Conservation (phyloP, 2,888 invertebrate genomes). For the Chalcosyrphus nemorum region DNA sequence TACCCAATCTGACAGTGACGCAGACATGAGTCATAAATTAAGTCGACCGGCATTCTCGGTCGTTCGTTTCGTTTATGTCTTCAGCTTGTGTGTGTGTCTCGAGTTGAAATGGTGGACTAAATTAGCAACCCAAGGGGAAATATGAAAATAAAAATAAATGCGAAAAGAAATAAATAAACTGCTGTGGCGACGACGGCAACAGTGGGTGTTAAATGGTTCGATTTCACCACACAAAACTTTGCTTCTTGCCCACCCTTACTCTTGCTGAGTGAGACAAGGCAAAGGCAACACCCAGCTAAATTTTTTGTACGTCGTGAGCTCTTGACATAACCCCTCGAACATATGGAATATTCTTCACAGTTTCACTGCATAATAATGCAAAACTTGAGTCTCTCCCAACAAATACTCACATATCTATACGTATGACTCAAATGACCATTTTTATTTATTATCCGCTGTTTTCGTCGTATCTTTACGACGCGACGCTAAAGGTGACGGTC, state of each 20-base stretch:
- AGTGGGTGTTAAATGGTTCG: conserved; percentile 53
- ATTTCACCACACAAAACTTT: conserved; percentile 36
- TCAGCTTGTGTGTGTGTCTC: conserved; percentile 16
- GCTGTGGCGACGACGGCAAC: neutral
- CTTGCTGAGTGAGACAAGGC: too few species aligned
- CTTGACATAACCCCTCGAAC: conserved; percentile 31
- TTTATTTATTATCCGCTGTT: conserved; percentile 12
- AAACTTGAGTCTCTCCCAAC: neutral
- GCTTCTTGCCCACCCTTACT: conserved; percentile 8
- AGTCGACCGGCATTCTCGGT: conserved; percentile 8
- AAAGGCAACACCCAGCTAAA: neutral
- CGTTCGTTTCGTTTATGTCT: neutral
- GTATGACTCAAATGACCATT: conserved; percentile 46
- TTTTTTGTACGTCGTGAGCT: conserved; percentile 6
- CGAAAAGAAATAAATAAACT: conserved; percentile 31
- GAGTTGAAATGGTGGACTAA: conserved; percentile 14
- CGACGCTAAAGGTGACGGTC: conserved; percentile 8
- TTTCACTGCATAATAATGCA: conserved; percentile 26
- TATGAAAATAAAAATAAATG: conserved; percentile 32
- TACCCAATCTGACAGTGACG: conserved; percentile 12
- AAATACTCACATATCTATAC: neutral
- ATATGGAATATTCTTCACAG: conserved; percentile 2
- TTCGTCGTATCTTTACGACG: neutral
- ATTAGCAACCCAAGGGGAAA: conserved; percentile 20
- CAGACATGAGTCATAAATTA: conserved; percentile 54